Conservation (phyloP, 2,888 invertebrate genomes). For the Mycalesis mineus region DNA sequence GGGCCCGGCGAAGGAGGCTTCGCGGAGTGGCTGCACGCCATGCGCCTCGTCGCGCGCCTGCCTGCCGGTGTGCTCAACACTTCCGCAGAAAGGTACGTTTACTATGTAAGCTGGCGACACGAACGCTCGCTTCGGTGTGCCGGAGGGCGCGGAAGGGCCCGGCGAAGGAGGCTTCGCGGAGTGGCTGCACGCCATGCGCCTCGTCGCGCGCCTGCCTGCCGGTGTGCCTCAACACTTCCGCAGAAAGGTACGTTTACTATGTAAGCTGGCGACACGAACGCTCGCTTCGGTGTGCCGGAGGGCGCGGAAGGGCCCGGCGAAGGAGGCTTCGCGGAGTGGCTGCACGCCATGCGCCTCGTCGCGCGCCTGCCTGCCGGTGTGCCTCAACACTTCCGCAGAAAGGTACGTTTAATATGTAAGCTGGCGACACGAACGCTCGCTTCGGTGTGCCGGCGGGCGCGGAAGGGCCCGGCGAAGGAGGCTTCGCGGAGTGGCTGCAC, state of each 20-base stretch:
- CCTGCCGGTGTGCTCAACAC: conserved; percentile 96
- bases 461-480: conserved; percentile 71
- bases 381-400: conserved; percentile 95
- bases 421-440: conserved; percentile 37
- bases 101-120: too few species aligned
- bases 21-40: conserved; percentile 96
- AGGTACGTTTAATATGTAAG: conserved; percentile 80
- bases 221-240: conserved; percentile 97
- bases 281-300: conserved; percentile 63
- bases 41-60: conserved; percentile 96
- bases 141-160: conserved; percentile 60
- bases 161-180: conserved; percentile 81
- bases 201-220: conserved; percentile 94
- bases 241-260: conserved; percentile 88
- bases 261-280: conserved; percentile 66
- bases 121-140: conserved; percentile 57
- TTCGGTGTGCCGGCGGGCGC: conserved; percentile 60
- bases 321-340: conserved; percentile 87
- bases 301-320: conserved; percentile 66
- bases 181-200: conserved; percentile 98
- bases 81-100: conserved; percentile 92
- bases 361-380: conserved; percentile 96
- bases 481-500: conserved; percentile 91
- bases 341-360: conserved; percentile 98
- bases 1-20: conserved; percentile 73